These are phyloP conservation scores for Amiota communis DNA, from an alignment of 2,888 invertebrate species.

Conservation along the genomic window DNA sequence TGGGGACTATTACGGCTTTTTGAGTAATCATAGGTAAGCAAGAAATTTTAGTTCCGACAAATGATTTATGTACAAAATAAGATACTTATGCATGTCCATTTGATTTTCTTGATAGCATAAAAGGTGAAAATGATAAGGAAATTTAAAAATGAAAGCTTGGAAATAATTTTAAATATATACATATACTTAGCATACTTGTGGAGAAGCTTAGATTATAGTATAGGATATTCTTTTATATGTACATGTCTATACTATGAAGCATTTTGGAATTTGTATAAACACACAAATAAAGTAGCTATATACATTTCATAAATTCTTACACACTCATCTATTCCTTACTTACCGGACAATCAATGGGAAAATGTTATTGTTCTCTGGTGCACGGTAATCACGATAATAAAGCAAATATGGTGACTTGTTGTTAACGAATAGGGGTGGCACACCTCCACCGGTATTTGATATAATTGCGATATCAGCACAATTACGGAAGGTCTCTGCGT, in stretches of 20 bases:
- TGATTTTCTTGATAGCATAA: not conserved
- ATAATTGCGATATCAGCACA: slow-evolving; percentile 90
- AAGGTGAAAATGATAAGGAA: not conserved
- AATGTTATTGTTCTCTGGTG: slow-evolving; percentile 78
- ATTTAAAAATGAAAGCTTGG: not conserved
- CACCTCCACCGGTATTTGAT: slow-evolving; percentile 84
- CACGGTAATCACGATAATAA: slow-evolving; percentile 82
- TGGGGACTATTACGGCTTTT: too few relatives aligned
- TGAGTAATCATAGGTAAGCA: too few relatives aligned
- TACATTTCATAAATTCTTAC: not conserved
- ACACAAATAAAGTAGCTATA: too few relatives aligned
- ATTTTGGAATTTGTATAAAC: too few relatives aligned
- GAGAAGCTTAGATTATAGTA: too few relatives aligned
- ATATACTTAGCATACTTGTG: too few relatives aligned
- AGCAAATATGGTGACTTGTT: slow-evolving; percentile 82
- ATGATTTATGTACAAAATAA: too few relatives aligned
- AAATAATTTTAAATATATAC: too few relatives aligned
- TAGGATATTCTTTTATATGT: too few relatives aligned
- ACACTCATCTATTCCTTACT: slow-evolving; percentile 49
- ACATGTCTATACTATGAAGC: too few relatives aligned
- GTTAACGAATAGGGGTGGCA: slow-evolving; percentile 82
- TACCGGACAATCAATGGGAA: slow-evolving; percentile 85
- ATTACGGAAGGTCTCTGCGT: slow-evolving; percentile 87
- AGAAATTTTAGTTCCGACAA: too few relatives aligned
- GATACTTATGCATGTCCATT: too few relatives aligned